phyloP scores from a whole-genome alignment of 1,140 invertebrate species.

The Ptiloglossa arizonensis region DNA sequence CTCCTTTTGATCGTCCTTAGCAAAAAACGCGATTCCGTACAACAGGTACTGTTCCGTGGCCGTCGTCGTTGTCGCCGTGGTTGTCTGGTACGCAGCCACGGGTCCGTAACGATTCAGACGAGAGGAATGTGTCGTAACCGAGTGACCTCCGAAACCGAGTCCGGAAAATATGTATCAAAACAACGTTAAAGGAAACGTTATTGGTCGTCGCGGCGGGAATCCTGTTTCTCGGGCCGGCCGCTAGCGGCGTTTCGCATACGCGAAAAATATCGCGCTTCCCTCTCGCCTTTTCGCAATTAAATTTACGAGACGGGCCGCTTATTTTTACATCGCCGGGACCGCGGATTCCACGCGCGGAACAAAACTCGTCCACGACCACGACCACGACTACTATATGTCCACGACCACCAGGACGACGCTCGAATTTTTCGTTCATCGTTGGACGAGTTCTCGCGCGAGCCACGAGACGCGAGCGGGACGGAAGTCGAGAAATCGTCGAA shows the following conservation, averaged over 20 bases:
- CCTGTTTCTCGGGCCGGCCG: background rate
- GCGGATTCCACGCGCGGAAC: background rate
- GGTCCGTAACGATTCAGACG: background rate
- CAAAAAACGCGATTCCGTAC: constrained; percentile 33
- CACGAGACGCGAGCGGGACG: too few species aligned
- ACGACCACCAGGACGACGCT: background rate
- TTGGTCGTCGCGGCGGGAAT: background rate
- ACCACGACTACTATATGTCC: too few species aligned
- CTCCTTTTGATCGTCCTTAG: background rate
- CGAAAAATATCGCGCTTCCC: background rate
- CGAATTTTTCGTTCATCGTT: too few species aligned
- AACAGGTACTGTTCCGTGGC: constrained; percentile 32
- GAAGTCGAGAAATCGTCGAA: too few species aligned
- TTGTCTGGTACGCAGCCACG: background rate
- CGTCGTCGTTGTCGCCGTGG: background rate
- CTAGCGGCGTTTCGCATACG: background rate
- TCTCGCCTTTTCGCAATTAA: background rate
- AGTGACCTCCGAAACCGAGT: background rate
- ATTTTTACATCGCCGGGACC: background rate
- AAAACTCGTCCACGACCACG: too few species aligned
- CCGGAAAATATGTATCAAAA: constrained; percentile 4
- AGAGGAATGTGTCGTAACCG: background rate
- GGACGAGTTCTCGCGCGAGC: too few species aligned
- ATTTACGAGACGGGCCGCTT: background rate
- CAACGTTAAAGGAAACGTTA: constrained; percentile 9